A percentile compares a stretch with the other conserved stretches of the same genome.
Evolutionary conservation across 2,113 vertebrate species (phyloP).

Genomic region (Odontesthes bonariensis): DNA sequence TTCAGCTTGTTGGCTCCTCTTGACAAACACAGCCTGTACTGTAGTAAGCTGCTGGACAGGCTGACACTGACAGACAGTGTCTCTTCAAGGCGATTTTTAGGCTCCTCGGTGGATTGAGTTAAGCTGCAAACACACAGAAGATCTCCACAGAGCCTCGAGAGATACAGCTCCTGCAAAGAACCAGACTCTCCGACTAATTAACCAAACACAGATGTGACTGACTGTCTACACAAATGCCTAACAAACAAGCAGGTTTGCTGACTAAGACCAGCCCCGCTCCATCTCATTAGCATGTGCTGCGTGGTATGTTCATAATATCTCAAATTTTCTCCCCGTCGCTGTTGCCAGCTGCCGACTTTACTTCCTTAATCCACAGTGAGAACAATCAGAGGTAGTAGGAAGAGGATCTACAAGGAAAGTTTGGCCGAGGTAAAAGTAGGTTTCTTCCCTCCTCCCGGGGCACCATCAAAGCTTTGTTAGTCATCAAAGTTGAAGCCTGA

Average conservation of each 20-base stretch:
- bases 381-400: constrained; percentile 38
- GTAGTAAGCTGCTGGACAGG: constrained; percentile 23
- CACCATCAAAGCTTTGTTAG: constrained; percentile 20
- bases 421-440: constrained; percentile 44
- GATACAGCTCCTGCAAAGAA: constrained; percentile 7
- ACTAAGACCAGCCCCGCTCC: constrained; percentile 5
- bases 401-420: constrained; percentile 31
- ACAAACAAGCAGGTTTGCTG: constrained; percentile 21
- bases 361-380: constrained; percentile 24
- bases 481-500: constrained; percentile 26
- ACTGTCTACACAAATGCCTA: constrained; percentile 11
- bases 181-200: background rate
- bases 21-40: background rate
- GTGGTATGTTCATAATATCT: constrained; percentile 22
- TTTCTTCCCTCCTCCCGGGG: constrained; percentile 20
- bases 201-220: constrained; percentile 16
- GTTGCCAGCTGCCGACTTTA: constrained; percentile 38
- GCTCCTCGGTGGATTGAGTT: constrained; percentile 35
- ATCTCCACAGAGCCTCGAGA: constrained; percentile 13
- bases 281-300: constrained; percentile 13
- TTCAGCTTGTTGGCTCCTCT: constrained; percentile 26
- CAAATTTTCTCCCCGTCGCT: constrained; percentile 14
- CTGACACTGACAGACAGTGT: background rate
- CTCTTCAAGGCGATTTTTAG: constrained; percentile 31
- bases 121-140: constrained; percentile 11